phyloP scores from a whole-genome alignment of 2,113 vertebrate genomes.

The Apeltes quadracus region DNA sequence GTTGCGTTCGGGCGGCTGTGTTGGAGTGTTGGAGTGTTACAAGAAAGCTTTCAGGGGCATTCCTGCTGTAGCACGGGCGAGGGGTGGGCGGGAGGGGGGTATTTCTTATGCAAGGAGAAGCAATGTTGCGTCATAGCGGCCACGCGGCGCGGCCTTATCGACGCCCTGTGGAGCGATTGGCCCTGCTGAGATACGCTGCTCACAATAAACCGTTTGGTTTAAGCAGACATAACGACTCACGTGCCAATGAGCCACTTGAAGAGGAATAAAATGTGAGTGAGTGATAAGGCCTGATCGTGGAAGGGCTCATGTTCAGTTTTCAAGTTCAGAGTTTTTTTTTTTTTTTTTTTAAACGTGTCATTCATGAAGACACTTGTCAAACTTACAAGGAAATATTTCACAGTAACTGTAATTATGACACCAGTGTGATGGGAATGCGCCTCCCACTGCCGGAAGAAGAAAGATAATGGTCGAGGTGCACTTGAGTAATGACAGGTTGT shows the following conservation, averaged over 20 bases:
- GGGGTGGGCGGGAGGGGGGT: conserved; percentile 9
- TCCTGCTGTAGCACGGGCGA: conserved; percentile 16
- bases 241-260: background rate
- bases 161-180: conserved; percentile 11
- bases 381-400: conserved; percentile 5
- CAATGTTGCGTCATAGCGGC: conserved; percentile 32
- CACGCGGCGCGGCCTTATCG: background rate
- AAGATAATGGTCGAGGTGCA: conserved; percentile 10
- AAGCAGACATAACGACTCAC: background rate
- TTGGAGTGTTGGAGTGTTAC: conserved; percentile 48
- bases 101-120: conserved; percentile 32
- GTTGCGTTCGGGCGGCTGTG: conserved; percentile 61
- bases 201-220: background rate
- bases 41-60: conserved; percentile 59
- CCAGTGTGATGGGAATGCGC: conserved; percentile 17
- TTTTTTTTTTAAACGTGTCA: too few relatives aligned
- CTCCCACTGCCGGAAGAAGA: conserved; percentile 32
- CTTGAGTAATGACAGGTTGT: conserved; percentile 24
- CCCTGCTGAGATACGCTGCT: background rate
- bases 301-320: too few relatives aligned
- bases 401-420: conserved; percentile 22
- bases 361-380: background rate
- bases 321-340: too few relatives aligned
- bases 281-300: background rate
- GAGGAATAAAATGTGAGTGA: background rate